Evolutionary conservation across 2,113 vertebrate genomes (phyloP).

Genomic region (Alaudala cheleensis): DNA sequence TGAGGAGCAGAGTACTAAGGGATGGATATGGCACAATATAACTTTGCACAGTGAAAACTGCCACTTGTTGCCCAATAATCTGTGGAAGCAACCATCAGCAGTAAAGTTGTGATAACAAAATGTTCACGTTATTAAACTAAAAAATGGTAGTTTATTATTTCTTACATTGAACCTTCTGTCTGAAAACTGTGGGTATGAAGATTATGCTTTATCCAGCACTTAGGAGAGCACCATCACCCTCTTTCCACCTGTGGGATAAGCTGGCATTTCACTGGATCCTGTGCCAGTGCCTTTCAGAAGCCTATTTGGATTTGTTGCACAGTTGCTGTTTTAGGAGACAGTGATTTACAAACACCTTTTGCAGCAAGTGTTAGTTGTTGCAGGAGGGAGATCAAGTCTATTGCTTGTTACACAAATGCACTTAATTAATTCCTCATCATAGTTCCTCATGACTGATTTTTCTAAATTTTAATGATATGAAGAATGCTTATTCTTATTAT

Average conservation of each 20-base stretch:
- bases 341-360: not conserved
- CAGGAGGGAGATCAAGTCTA: not conserved
- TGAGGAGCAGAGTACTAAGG: not conserved
- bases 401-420: not conserved
- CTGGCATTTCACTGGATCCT: not conserved
- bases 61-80: not conserved
- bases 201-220: not conserved
- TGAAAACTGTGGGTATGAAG: not conserved
- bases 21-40: not conserved
- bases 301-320: not conserved
- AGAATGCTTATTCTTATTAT: not conserved
- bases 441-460: not conserved
- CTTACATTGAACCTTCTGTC: not conserved
- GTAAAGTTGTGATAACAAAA: not conserved
- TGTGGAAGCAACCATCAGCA: not conserved
- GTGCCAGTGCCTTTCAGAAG: not conserved
- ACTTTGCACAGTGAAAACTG: not conserved
- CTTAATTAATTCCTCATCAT: not conserved
- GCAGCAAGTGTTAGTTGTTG: not conserved
- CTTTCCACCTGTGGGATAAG: not conserved
- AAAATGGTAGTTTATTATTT: not conserved
- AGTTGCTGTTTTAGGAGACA: not conserved
- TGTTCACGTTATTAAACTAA: not conserved
- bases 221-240: not conserved
- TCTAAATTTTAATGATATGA: not conserved